Conservation (phyloP, 1,140 invertebrate genomes). For the Neelides sp. region DNA sequence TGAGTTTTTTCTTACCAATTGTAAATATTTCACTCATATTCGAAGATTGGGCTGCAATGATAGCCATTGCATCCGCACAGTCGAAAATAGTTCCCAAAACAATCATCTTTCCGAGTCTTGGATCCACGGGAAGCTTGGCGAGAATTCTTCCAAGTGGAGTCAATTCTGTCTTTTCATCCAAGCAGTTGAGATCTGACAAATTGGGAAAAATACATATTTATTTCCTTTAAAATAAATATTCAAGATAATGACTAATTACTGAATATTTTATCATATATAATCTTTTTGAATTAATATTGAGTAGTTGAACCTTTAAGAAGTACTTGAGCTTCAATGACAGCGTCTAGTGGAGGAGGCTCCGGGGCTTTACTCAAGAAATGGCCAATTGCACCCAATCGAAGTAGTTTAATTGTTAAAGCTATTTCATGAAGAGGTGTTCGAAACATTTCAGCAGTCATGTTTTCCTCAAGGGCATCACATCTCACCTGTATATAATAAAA, state of each 20-base stretch:
- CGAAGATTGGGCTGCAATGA: conserved; percentile 84
- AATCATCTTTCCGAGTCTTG: conserved; percentile 88
- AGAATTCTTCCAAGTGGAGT: conserved; percentile 81
- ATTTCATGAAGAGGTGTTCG: conserved; percentile 85
- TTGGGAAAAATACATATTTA: background rate
- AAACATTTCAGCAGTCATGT: conserved; percentile 91
- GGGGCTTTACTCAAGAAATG: conserved; percentile 88
- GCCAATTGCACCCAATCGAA: conserved; percentile 76
- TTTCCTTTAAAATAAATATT: background rate
- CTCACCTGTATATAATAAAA: conserved; percentile 40
- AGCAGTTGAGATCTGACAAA: conserved; percentile 65
- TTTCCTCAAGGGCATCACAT: conserved; percentile 66
- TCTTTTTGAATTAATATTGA: background rate
- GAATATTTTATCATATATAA: background rate
- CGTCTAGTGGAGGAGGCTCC: conserved; percentile 77
- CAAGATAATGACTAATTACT: background rate
- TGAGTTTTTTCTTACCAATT: conserved; percentile 39
- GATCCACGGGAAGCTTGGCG: conserved; percentile 83
- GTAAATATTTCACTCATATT: conserved; percentile 83
- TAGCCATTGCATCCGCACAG: conserved; percentile 74
- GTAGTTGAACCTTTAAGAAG: conserved; percentile 40
- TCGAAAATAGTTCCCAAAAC: conserved; percentile 73
- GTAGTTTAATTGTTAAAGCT: conserved; percentile 66
- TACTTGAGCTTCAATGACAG: conserved; percentile 80
- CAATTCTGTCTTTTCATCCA: conserved; percentile 69